phyloP scores from a whole-genome alignment of 2,797 vertebrate species.

The Tragelaphus eurycerus region DNA sequence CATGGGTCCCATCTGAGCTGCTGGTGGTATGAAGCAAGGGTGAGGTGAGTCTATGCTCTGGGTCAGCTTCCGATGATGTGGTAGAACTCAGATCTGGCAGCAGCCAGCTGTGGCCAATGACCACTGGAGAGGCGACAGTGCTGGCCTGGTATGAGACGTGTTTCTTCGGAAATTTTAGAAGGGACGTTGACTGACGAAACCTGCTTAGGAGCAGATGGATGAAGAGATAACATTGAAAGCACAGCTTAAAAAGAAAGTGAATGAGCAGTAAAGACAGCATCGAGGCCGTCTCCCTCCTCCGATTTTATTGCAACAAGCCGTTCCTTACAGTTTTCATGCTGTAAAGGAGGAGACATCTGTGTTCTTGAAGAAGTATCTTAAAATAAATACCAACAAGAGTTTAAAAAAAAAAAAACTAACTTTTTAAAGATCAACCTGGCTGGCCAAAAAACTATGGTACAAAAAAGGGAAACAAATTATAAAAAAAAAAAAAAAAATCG shows the following conservation, averaged over 20 bases:
- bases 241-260: neutral
- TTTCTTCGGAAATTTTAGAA: conserved; percentile 68
- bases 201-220: conserved; percentile 51
- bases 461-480: conserved; percentile 4
- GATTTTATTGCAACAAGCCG: neutral
- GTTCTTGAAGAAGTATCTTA: conserved; percentile 61
- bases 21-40: neutral
- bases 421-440: conserved; percentile 53
- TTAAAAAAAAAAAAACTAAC: conserved; percentile 35
- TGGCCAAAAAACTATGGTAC: neutral
- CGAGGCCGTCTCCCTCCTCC: neutral
- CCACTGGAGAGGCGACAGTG: neutral
- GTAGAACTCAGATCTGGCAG: conserved; percentile 64
- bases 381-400: conserved; percentile 55
- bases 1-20: conserved; percentile 59
- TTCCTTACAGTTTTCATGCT: conserved; percentile 39
- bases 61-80: conserved; percentile 71
- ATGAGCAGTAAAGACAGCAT: neutral
- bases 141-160: conserved; percentile 66
- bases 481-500: neutral
- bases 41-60: neutral
- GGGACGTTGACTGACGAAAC: conserved; percentile 60
- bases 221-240: neutral
- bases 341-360: conserved; percentile 65
- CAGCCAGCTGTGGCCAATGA: conserved; percentile 57